Percentiles rank a stretch among this genome's conserved stretches.
Evolutionary conservation across 2,113 vertebrate genomes (phyloP).

Genomic region (Esox niger): DNA sequence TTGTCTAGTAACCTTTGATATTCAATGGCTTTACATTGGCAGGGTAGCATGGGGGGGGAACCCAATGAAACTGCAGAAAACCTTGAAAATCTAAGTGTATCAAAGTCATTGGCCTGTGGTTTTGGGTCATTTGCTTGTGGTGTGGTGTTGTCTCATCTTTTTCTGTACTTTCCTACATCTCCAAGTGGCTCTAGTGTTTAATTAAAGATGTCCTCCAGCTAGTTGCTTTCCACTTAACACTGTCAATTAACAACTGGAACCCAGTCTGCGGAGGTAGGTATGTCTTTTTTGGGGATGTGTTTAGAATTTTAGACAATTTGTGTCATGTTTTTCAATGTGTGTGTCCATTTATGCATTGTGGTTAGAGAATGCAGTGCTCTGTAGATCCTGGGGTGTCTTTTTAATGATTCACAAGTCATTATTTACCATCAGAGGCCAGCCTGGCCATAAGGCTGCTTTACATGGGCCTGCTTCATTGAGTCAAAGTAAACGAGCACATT

Average conservation of each 20-base stretch:
- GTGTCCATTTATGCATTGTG: neutral
- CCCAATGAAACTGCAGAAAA: too few relatives aligned
- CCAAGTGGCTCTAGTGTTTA: constrained; percentile 55
- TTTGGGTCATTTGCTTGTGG: too few relatives aligned
- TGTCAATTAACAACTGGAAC: constrained; percentile 64
- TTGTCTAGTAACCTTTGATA: too few relatives aligned
- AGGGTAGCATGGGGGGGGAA: too few relatives aligned
- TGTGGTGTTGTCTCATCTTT: constrained; percentile 12
- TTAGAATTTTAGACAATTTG: constrained; percentile 23
- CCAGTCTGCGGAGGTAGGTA: constrained; percentile 50
- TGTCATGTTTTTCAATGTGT: neutral
- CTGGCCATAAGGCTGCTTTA: constrained; percentile 29
- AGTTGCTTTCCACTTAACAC: constrained; percentile 64
- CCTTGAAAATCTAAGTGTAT: too few relatives aligned
- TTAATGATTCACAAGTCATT: constrained; percentile 45
- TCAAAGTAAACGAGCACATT: constrained; percentile 59
- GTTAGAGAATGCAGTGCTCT: constrained; percentile 4
- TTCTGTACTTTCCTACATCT: constrained; percentile 37
- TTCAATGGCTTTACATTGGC: too few relatives aligned
- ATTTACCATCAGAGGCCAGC: constrained; percentile 36
- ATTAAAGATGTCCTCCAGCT: constrained; percentile 68
- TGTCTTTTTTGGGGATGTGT: constrained; percentile 26
- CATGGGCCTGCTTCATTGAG: constrained; percentile 55
- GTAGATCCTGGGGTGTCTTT: constrained; percentile 37
- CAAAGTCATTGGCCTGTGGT: too few relatives aligned